Evolutionary conservation across 2,797 vertebrate genomes (phyloP).

Genomic region (Hozukius guyotensis): DNA sequence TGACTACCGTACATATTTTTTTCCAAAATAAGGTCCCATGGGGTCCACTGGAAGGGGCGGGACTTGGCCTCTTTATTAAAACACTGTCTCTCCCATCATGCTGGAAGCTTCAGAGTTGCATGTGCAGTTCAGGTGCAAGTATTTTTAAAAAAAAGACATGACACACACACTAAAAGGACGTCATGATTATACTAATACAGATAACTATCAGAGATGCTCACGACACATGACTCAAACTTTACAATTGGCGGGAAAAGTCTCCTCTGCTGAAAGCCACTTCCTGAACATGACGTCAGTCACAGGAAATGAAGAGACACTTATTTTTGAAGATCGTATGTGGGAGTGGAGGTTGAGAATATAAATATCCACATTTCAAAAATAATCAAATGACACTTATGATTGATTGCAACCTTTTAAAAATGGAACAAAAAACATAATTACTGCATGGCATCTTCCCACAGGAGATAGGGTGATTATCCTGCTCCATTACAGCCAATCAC

Average conservation of each 20-base stretch:
- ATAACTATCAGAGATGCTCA: slow-evolving; percentile 1
- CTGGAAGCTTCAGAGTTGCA: background rate
- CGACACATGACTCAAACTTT: slow-evolving; percentile 17
- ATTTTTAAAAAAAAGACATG: too few relatives aligned
- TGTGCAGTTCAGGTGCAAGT: background rate
- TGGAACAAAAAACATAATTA: slow-evolving; percentile 64
- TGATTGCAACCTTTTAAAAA: slow-evolving; percentile 73
- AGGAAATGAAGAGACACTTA: slow-evolving; percentile 37
- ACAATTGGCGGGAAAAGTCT: background rate
- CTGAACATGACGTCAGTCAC: background rate
- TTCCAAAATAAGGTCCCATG: too few relatives aligned
- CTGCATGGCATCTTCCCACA: slow-evolving; percentile 30
- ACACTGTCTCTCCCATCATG: background rate
- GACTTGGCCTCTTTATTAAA: too few relatives aligned
- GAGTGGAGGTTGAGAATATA: slow-evolving; percentile 31
- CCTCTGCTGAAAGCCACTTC: slow-evolving; percentile 6
- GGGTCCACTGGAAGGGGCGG: too few relatives aligned
- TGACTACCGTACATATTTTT: too few relatives aligned
- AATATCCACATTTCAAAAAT: slow-evolving; percentile 54
- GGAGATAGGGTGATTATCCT: slow-evolving; percentile 45
- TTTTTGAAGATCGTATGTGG: background rate
- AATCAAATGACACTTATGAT: slow-evolving; percentile 49
- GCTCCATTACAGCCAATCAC: slow-evolving; percentile 74
- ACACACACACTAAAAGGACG: background rate
- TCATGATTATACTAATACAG: background rate